Evolutionary conservation across 2,888 invertebrate genomes (phyloP), one percentile per base, ranked within the genome.

Genomic region (Drosophila anceps): DNA sequence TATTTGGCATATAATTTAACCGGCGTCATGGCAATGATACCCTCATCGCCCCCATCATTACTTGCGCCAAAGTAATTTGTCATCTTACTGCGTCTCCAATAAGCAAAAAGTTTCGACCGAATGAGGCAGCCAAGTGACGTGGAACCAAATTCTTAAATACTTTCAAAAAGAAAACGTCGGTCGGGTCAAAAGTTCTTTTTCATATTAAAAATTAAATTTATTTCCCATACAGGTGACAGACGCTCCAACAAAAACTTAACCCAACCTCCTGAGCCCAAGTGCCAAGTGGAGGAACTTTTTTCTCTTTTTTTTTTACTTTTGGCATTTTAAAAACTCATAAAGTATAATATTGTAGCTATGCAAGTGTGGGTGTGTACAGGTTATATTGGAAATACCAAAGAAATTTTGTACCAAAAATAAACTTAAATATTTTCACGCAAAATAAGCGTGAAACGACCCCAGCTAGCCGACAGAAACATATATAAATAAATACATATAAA

Each of bases 1-100:
- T 81, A 90, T 85, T 88, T 86, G 89, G 76, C 78, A 86, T 81
- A 76, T 85, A 83, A 85, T 90, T 85, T 86, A 88, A 88, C 73
- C 81, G 79, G 87, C 82, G 87, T 70, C 86, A 90, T 81, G 79
- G 79, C 84, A 85, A 90, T 73, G 68, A 51, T 59, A 55, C 27
- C 55, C 67, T n/a, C 27, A 50, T 35, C 44, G 54, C 39, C 33
- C 33, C 57, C n/a, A n/a, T 2, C 48, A n/a, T 71, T 62, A 60
- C 69, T 73, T 70, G 41, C 50, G 27, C 61, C 35, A 76, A 76
- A 76, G 86, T 79, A 83, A 86, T 88, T 90, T 90, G 75, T 90
- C 79, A 81, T 74, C 68, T 61, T 69, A 70, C 64, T 69, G 78
- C 55, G 61, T 53, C n/a, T 53, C 53, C 65, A 69, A 81, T 62